Percentiles rank a stretch among this genome's conserved stretches.
These are phyloP conservation scores for Heliconius charithonia DNA, from an alignment of 2,888 invertebrate genomes.

Conservation along the genomic window DNA sequence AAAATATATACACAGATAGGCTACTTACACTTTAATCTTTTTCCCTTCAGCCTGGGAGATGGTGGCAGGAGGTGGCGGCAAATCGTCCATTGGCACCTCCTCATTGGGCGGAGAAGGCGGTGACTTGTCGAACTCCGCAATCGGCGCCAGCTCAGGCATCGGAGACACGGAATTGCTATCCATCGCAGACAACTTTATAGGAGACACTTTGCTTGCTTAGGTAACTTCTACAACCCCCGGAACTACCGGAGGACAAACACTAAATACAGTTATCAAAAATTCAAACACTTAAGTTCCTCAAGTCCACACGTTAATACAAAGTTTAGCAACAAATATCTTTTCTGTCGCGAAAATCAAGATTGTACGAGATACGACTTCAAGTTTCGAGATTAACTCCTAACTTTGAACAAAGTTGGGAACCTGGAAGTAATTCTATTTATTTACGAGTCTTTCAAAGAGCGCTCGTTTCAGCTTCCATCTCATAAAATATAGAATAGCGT, in stretches of 20 bases:
- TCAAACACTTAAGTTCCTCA: conserved; percentile 17
- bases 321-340: conserved; percentile 19
- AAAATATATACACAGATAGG: neutral
- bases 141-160: conserved; percentile 87
- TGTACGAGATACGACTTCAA: conserved; percentile 48
- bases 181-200: conserved; percentile 84
- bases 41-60: conserved; percentile 84
- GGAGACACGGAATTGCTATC: conserved; percentile 88
- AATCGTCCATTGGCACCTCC: conserved; percentile 86
- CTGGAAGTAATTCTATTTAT: conserved; percentile 66
- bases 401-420: conserved; percentile 55
- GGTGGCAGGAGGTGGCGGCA: conserved; percentile 86
- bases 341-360: conserved; percentile 14
- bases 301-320: conserved; percentile 10
- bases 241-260: conserved; percentile 55
- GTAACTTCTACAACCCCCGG: conserved; percentile 60
- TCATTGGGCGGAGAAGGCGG: conserved; percentile 86
- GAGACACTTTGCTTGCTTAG: conserved; percentile 81
- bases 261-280: conserved; percentile 33
- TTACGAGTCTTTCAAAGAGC: conserved; percentile 55
- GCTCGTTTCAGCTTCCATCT: conserved; percentile 51
- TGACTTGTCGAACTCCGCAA: conserved; percentile 88
- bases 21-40: conserved; percentile 80
- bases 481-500: conserved; percentile 28
- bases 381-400: conserved; percentile 58